A percentile compares a stretch with the other conserved stretches of the same genome.
Conservation (phyloP, 2,888 invertebrate genomes). For the Rotaria socialis region DNA sequence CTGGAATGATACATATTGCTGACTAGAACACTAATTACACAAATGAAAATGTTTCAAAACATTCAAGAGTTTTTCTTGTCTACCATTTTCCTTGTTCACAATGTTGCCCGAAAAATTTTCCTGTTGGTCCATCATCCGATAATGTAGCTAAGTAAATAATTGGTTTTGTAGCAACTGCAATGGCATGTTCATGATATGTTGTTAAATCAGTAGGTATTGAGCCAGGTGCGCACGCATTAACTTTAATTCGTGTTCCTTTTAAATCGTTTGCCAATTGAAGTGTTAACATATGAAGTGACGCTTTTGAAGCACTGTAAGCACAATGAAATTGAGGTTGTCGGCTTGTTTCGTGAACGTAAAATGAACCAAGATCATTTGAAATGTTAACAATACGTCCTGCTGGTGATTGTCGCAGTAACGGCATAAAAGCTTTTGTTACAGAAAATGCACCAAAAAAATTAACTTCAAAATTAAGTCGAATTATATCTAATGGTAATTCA, state of each 20-base stretch:
- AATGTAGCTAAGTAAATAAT: neutral
- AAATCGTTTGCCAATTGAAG: neutral
- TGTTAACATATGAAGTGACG: neutral
- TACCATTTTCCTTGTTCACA: neutral
- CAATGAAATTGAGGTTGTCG: neutral
- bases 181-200: neutral
- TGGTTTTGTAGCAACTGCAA: neutral
- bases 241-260: neutral
- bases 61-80: neutral
- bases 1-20: neutral
- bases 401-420: neutral
- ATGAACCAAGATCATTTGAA: neutral
- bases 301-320: slow-evolving; percentile 32
- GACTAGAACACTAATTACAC: neutral
- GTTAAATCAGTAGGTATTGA: neutral
- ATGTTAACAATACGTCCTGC: neutral
- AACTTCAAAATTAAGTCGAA: neutral
- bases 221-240: neutral
- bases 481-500: neutral
- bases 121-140: neutral
- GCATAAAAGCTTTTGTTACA: slow-evolving; percentile 5
- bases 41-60: neutral
- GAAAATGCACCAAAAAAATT: slow-evolving; percentile 15
- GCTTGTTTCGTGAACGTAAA: neutral
- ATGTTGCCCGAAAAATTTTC: neutral